Percentiles rank a stretch among this genome's conserved stretches.
Evolutionary conservation across 2,888 invertebrate genomes (phyloP).

Genomic region (Pharmacophagus antenor): DNA sequence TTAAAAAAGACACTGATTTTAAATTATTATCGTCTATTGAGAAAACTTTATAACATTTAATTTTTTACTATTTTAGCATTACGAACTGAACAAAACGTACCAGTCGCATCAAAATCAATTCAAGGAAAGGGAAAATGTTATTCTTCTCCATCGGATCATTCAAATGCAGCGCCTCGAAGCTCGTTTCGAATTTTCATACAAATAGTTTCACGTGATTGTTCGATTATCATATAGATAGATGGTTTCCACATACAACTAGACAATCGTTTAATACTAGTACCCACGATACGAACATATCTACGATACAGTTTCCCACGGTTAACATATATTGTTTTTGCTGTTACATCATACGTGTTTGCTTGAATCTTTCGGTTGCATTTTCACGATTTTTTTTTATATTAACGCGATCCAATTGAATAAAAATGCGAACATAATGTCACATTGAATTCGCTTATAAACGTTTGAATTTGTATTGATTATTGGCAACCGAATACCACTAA

Average conservation of each 20-base stretch:
- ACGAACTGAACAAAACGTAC: neutral
- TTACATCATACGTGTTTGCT: neutral
- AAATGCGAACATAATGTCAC: too few species aligned
- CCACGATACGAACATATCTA: conserved; percentile 5
- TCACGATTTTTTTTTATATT: neutral
- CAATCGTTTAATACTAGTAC: conserved; percentile 25
- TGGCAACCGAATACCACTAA: too few species aligned
- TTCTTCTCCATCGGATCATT: conserved; percentile 36
- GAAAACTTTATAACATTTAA: too few species aligned
- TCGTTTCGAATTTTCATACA: conserved; percentile 56
- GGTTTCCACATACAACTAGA: conserved; percentile 22
- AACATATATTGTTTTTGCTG: neutral
- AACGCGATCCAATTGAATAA: neutral
- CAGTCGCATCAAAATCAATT: conserved; percentile 12
- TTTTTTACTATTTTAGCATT: neutral
- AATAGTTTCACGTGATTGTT: conserved; percentile 54
- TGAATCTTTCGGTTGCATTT: too few species aligned
- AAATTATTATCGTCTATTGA: too few species aligned
- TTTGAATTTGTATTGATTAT: too few species aligned
- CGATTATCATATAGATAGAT: conserved; percentile 61
- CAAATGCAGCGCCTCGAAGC: conserved; percentile 44
- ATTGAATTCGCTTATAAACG: too few species aligned
- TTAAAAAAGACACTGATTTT: too few species aligned
- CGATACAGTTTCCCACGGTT: conserved; percentile 7
- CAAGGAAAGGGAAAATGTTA: conserved; percentile 20